These are phyloP conservation scores for Ciona savignyi DNA, from an alignment of 23 tunicate species.

Conservation along the genomic window DNA sequence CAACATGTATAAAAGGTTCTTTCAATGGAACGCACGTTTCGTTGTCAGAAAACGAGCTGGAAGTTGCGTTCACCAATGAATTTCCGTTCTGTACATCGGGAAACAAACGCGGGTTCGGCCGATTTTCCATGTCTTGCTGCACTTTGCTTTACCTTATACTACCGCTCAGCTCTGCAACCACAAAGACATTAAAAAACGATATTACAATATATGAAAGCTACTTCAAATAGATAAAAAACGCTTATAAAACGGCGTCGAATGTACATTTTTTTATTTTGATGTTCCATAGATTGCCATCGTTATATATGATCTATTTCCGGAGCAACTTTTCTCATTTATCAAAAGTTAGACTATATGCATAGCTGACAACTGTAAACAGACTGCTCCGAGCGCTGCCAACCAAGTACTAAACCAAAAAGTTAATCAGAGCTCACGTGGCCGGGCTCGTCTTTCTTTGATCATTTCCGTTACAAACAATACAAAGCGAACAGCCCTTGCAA, in stretches of 20 bases:
- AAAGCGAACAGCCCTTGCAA: background rate
- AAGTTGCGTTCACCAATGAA: background rate
- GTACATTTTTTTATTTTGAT: too few species aligned
- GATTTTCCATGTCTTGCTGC: too few species aligned
- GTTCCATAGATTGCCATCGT: too few species aligned
- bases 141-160: background rate
- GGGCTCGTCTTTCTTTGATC: background rate
- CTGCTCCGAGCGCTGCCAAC: too few species aligned
- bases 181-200: background rate
- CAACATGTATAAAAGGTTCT: slow-evolving; percentile 28
- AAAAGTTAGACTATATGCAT: too few species aligned
- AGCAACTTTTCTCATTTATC: too few species aligned
- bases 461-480: background rate
- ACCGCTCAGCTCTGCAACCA: background rate
- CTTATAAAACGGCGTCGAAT: too few species aligned
- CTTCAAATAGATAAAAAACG: background rate
- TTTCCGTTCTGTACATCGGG: background rate
- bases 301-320: too few species aligned
- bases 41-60: slow-evolving; percentile 1
- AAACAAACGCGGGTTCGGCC: background rate
- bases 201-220: background rate
- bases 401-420: background rate
- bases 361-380: too few species aligned
- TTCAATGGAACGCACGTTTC: slow-evolving; percentile 51
- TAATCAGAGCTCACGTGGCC: background rate